Conservation (phyloP, 1,140 invertebrate species). For the Bombus waltoni region DNA sequence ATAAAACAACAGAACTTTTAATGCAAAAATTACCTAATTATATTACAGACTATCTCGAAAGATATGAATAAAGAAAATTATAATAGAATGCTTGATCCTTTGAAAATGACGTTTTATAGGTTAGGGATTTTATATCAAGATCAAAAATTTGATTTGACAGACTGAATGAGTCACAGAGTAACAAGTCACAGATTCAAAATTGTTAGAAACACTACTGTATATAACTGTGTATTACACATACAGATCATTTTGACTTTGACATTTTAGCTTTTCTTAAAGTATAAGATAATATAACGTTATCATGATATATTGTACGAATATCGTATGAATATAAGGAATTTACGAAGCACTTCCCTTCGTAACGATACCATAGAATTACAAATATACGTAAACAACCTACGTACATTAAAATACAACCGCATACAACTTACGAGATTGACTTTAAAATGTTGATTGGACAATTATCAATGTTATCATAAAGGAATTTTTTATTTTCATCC, state of each 20-base stretch:
- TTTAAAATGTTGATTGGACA: not conserved
- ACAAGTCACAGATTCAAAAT: slow-evolving; percentile 6
- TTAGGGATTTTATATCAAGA: not conserved
- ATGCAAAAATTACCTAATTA: not conserved
- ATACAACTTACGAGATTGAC: too few relatives aligned
- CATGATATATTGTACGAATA: not conserved
- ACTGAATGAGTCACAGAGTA: slow-evolving; percentile 27
- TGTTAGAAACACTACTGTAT: not conserved
- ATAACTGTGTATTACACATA: not conserved
- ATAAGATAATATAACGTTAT: not conserved
- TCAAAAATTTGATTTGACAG: not conserved
- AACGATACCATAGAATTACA: not conserved
- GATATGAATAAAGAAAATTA: not conserved
- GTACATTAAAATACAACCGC: not conserved
- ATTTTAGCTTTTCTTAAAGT: slow-evolving; percentile 3
- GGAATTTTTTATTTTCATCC: not conserved
- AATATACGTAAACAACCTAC: not conserved
- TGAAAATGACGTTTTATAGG: slow-evolving; percentile 5
- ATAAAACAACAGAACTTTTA: not conserved
- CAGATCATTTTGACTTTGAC: not conserved
- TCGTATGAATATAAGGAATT: not conserved
- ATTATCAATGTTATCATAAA: not conserved
- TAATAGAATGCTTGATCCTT: not conserved
- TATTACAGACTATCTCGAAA: not conserved
- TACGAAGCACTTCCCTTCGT: too few relatives aligned